Conservation (phyloP, 2,888 invertebrate genomes). For the Dyspetes luteomarginatus region DNA sequence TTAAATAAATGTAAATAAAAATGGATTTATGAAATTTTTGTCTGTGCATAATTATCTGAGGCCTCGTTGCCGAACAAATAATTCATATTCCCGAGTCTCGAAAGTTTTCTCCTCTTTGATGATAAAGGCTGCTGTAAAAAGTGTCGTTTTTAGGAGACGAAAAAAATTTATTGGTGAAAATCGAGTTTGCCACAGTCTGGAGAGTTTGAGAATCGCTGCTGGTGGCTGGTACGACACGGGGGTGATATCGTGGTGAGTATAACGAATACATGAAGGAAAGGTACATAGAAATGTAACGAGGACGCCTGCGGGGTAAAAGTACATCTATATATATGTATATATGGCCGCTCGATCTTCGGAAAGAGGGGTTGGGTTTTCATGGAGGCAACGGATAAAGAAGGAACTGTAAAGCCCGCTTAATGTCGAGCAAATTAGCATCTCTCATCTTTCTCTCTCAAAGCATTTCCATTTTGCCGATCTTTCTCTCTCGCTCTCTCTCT, state of each 20-base stretch:
- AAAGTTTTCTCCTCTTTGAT: conserved; percentile 12
- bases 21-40: too few species aligned
- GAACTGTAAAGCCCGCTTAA: conserved; percentile 68
- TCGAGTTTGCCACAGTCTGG: neutral
- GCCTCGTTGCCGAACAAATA: neutral
- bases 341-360: too few species aligned
- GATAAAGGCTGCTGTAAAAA: neutral
- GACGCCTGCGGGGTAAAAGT: conserved; percentile 37
- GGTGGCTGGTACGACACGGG: neutral
- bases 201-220: conserved; percentile 55
- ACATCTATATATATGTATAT: neutral
- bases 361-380: conserved; percentile 37
- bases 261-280: conserved; percentile 34
- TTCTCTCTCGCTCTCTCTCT: conserved; percentile 20
- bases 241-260: neutral
- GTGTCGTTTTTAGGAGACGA: neutral
- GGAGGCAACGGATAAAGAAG: conserved; percentile 28
- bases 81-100: conserved; percentile 2
- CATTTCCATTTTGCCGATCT: conserved; percentile 40
- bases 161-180: neutral
- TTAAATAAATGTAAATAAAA: too few species aligned
- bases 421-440: conserved; percentile 72
- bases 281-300: conserved; percentile 49
- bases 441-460: conserved; percentile 59
- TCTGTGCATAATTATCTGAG: too few species aligned